Evolutionary conservation across 2,888 invertebrate species (phyloP).

Genomic region (Hedya salicella): DNA sequence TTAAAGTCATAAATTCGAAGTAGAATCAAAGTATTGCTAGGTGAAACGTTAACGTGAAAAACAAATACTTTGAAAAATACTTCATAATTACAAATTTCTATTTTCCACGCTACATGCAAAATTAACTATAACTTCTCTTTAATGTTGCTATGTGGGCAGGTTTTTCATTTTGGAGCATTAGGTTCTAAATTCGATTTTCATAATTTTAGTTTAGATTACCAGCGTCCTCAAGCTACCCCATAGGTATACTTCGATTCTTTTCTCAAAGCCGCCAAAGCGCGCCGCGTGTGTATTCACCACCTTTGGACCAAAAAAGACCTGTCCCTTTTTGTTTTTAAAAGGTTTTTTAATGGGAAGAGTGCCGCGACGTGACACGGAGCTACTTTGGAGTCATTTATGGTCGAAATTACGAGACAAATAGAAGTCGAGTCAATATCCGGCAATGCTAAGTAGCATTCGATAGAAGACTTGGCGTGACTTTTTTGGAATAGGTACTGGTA

Average conservation of each 20-base stretch:
- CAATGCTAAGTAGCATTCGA: conserved; percentile 31
- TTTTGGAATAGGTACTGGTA: neutral
- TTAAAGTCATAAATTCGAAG: neutral
- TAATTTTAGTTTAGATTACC: conserved; percentile 10
- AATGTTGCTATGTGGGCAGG: no score
- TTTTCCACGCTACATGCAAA: no score
- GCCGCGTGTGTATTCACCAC: conserved; percentile 40
- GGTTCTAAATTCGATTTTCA: no score
- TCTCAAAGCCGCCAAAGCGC: conserved; percentile 42
- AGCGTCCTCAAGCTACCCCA: conserved; percentile 17
- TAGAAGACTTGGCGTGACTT: conserved; percentile 11
- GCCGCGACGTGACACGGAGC: conserved; percentile 39
- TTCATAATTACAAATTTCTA: no score
- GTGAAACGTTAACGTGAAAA: no score
- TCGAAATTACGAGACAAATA: conserved; percentile 37
- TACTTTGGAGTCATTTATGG: conserved; percentile 40
- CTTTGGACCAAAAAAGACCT: conserved; percentile 38
- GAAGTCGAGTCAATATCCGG: conserved; percentile 34
- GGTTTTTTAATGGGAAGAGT: conserved; percentile 42
- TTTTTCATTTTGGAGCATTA: no score
- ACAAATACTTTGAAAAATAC: no score
- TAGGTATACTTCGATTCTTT: conserved; percentile 17
- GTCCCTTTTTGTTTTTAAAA: conserved; percentile 43
- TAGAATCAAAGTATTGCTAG: neutral
- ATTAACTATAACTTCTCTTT: no score